Conservation (phyloP, 2,888 invertebrate species). For the Himalopsyche japonica region DNA sequence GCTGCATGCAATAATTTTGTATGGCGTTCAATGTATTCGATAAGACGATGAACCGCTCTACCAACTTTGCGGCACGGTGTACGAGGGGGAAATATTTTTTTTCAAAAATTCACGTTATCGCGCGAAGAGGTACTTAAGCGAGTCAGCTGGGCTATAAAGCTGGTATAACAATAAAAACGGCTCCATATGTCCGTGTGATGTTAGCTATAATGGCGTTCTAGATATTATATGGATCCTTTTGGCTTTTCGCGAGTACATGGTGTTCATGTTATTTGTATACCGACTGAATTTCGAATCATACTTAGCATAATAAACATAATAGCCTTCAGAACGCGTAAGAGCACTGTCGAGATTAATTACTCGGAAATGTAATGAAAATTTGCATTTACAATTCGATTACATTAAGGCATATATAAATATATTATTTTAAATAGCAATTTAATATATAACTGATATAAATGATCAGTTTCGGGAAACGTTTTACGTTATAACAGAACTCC, state of each 20-base stretch:
- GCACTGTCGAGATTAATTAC: too few species aligned
- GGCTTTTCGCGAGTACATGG: neutral
- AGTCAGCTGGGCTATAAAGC: constrained; percentile 14
- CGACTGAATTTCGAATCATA: neutral
- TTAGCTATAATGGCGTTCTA: neutral
- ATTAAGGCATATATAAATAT: too few species aligned
- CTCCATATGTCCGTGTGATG: neutral
- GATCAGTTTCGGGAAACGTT: too few species aligned
- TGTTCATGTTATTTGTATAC: neutral
- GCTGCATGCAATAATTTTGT: too few species aligned
- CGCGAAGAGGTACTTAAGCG: constrained; percentile 6
- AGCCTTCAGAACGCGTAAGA: too few species aligned
- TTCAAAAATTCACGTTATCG: neutral
- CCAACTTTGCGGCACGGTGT: neutral
- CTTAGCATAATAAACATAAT: too few species aligned
- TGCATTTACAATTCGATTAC: too few species aligned
- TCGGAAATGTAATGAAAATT: too few species aligned
- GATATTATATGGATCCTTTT: neutral
- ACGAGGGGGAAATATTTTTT: constrained; percentile 7
- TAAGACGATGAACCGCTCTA: neutral
- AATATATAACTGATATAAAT: too few species aligned
- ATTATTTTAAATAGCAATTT: too few species aligned
- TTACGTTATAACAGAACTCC: too few species aligned
- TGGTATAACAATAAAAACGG: constrained; percentile 18
- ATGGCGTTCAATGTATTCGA: too few species aligned